Evolutionary conservation across 1,140 invertebrate species (phyloP).

Genomic region (Thaumatotibia leucotreta): DNA sequence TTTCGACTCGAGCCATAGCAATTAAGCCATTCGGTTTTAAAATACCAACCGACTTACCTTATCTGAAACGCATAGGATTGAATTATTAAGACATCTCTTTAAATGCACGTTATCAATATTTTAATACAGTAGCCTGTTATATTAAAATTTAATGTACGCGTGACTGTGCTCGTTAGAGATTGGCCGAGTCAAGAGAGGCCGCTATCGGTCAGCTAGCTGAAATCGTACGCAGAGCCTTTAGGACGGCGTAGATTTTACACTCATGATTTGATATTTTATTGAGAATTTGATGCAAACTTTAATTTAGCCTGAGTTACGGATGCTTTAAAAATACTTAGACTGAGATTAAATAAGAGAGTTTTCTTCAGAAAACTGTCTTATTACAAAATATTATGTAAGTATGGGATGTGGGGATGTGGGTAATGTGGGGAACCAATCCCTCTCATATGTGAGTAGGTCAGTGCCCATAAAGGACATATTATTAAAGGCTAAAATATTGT

Average conservation of each 20-base stretch:
- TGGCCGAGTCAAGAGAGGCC: conserved; percentile 33
- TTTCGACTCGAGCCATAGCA: conserved; percentile 33
- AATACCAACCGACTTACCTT: conserved; percentile 50
- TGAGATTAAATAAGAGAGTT: no score
- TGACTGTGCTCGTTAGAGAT: conserved; percentile 67
- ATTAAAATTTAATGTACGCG: conserved; percentile 71
- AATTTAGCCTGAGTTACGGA: no score
- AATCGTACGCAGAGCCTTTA: not conserved
- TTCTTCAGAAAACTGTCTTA: no score
- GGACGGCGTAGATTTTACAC: not conserved
- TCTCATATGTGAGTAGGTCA: no score
- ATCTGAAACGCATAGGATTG: conserved; percentile 65
- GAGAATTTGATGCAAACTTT: no score
- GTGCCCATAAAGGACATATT: no score
- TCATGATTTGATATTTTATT: not conserved
- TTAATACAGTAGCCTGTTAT: conserved; percentile 73
- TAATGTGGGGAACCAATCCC: no score
- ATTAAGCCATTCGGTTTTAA: conserved; percentile 64
- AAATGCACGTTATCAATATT: conserved; percentile 73
- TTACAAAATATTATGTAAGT: no score
- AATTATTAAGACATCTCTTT: conserved; percentile 66
- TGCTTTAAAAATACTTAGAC: no score
- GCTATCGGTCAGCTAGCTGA: conserved; percentile 1
- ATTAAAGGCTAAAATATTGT: no score
- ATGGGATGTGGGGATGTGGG: no score